Evolutionary conservation across 2,888 invertebrate species (phyloP).

Genomic region (Nymphalis urticae): DNA sequence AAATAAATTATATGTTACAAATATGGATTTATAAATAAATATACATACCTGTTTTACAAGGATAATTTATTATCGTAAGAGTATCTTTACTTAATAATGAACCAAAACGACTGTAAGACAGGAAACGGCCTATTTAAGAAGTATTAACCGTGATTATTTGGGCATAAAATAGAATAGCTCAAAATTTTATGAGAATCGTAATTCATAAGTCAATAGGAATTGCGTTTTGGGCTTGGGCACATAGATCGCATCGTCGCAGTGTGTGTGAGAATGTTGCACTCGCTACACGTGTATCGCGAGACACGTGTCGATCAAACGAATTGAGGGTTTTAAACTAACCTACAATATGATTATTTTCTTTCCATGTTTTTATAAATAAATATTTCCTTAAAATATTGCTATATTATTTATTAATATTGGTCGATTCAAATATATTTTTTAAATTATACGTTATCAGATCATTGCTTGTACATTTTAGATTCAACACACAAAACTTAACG

Average conservation of each 20-base stretch:
- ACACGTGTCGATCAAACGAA: conserved; percentile 24
- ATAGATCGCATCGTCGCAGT: conserved; percentile 30
- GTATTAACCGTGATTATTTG: conserved; percentile 40
- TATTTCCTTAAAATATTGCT: too few relatives aligned
- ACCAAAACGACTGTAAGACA: conserved; percentile 32
- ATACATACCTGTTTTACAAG: too few relatives aligned
- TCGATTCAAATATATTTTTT: too few relatives aligned
- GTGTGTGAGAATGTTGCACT: conserved; percentile 30
- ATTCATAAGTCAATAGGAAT: conserved; percentile 37
- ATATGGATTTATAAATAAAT: neutral
- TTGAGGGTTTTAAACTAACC: neutral
- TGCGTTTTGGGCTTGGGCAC: conserved; percentile 36
- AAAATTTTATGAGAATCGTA: conserved; percentile 45
- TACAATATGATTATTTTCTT: neutral
- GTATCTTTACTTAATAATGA: conserved; percentile 21
- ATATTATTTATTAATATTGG: too few relatives aligned
- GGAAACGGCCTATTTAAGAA: conserved; percentile 43
- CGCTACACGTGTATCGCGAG: conserved; percentile 32
- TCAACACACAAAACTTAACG: too few relatives aligned
- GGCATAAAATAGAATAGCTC: conserved; percentile 39
- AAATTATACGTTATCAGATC: too few relatives aligned
- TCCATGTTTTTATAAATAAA: neutral
- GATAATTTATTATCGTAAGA: conserved; percentile 9
- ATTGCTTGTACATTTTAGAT: too few relatives aligned
- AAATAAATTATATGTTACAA: neutral